Conservation (phyloP, 2,888 invertebrate species). For the Gymnocheta viridis region DNA sequence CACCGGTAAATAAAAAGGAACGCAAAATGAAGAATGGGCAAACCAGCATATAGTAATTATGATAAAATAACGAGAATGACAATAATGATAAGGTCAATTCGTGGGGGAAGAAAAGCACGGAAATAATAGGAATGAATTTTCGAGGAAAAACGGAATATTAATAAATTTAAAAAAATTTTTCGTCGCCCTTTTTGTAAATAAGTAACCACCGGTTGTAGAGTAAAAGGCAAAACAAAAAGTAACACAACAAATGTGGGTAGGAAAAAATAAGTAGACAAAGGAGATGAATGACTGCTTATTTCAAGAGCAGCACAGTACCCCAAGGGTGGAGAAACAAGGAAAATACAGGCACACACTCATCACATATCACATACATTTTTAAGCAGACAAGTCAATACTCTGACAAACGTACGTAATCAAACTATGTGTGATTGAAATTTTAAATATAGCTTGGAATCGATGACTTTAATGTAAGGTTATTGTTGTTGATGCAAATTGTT, state of each 20-base stretch:
- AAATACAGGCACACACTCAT: slow-evolving; percentile 5
- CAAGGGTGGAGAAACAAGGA: slow-evolving; percentile 42
- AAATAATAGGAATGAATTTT: slow-evolving; percentile 34
- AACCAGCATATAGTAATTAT: slow-evolving; percentile 7
- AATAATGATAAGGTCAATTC: slow-evolving; percentile 12
- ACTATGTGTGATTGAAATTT: slow-evolving; percentile 66
- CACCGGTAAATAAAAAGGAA: slow-evolving; percentile 54
- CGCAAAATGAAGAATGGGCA: background rate
- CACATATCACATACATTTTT: background rate
- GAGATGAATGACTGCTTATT: slow-evolving; percentile 45
- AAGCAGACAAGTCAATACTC: slow-evolving; percentile 10
- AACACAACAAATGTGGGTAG: slow-evolving; percentile 34
- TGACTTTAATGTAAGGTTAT: slow-evolving; percentile 31
- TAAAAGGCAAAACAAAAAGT: background rate
- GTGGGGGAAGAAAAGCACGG: background rate
- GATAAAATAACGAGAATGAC: slow-evolving; percentile 42
- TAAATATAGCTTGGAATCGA: slow-evolving; percentile 62
- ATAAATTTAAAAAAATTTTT: background rate
- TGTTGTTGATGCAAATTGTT: slow-evolving; percentile 56
- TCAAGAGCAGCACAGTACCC: slow-evolving; percentile 26
- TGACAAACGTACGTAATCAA: slow-evolving; percentile 44
- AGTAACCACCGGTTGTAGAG: slow-evolving; percentile 23
- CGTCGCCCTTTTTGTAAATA: no score
- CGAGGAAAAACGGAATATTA: background rate
- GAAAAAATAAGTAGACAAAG: slow-evolving; percentile 38